Percentiles rank a stretch among this genome's conserved stretches.
phyloP scores from a whole-genome alignment of 1,140 invertebrate genomes.

The Neodiprion lecontei region DNA sequence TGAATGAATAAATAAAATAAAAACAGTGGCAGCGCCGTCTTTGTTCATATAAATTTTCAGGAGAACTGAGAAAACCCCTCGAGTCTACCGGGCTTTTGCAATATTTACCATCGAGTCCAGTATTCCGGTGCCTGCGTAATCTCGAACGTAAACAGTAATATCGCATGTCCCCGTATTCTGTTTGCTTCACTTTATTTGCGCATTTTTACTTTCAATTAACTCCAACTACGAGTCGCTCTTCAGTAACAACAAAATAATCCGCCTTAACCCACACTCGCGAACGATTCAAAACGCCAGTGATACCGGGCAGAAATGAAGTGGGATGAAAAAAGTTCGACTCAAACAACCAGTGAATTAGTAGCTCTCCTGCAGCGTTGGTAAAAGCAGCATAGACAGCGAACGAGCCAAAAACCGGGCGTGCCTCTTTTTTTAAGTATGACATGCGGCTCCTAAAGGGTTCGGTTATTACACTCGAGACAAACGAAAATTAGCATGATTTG shows the following conservation, averaged over 20 bases:
- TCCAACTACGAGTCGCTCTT: not conserved
- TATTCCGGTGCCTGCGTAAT: not conserved
- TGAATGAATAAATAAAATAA: too few species aligned
- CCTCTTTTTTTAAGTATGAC: too few species aligned
- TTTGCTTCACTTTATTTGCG: not conserved
- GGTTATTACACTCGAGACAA: not conserved
- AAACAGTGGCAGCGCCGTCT: too few species aligned
- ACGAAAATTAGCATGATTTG: not conserved
- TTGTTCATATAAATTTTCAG: not conserved
- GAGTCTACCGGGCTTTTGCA: not conserved
- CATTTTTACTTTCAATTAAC: not conserved
- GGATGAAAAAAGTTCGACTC: too few species aligned
- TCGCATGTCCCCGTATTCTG: not conserved
- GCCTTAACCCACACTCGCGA: too few species aligned
- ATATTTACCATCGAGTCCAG: not conserved
- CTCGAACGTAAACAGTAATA: slow-evolving; percentile 5
- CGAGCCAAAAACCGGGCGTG: too few species aligned
- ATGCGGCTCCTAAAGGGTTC: not conserved
- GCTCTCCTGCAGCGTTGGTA: too few species aligned
- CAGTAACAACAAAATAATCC: too few species aligned
- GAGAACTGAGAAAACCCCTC: not conserved
- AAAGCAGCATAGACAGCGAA: too few species aligned
- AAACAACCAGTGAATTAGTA: too few species aligned
- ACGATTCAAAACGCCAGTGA: too few species aligned
- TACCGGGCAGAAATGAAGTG: too few species aligned